These are phyloP conservation scores for Drosophila neutralis DNA, from an alignment of 2,888 invertebrate genomes.

Conservation along the genomic window DNA sequence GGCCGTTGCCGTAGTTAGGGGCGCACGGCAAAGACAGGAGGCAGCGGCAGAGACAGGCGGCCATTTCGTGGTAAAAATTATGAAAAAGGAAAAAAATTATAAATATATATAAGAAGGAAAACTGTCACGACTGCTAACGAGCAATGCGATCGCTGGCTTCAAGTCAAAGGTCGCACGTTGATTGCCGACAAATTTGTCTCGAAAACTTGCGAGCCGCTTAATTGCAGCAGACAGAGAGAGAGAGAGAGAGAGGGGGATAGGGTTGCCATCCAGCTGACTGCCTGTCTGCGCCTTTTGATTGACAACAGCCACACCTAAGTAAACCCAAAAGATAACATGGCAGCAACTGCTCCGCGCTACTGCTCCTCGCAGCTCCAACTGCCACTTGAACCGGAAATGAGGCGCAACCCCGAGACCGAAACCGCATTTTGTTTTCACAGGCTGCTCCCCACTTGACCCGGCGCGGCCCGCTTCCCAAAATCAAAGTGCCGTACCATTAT, in stretches of 20 bases:
- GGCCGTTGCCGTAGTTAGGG: constrained; percentile 15
- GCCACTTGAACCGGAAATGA: constrained; percentile 75
- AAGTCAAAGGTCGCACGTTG: constrained; percentile 74
- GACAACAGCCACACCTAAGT: constrained; percentile 79
- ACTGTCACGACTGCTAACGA: constrained; percentile 78
- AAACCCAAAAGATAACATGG: constrained; percentile 36
- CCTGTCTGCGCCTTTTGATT: constrained; percentile 72
- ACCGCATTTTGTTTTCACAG: constrained; percentile 72
- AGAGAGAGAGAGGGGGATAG: constrained; percentile 1
- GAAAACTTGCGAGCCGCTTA: constrained; percentile 70
- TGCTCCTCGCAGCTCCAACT: constrained; percentile 12
- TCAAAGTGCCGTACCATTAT: constrained; percentile 67
- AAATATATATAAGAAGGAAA: constrained; percentile 53
- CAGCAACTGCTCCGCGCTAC: constrained; percentile 18
- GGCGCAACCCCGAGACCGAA: constrained; percentile 45
- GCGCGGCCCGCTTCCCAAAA: constrained; percentile 55
- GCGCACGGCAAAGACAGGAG: background rate
- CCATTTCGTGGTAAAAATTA: constrained; percentile 77
- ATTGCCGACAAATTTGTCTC: constrained; percentile 76
- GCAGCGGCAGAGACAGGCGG: constrained; percentile 32
- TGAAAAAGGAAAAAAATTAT: constrained; percentile 49
- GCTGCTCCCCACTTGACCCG: constrained; percentile 75
- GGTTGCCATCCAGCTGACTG: constrained; percentile 44
- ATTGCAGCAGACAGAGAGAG: constrained; percentile 48
- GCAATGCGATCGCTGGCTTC: constrained; percentile 52